Percentiles rank a stretch among this genome's conserved stretches.
These are phyloP conservation scores for Pelobates cultripes DNA, from an alignment of 2,797 vertebrate species.

Conservation along the genomic window DNA sequence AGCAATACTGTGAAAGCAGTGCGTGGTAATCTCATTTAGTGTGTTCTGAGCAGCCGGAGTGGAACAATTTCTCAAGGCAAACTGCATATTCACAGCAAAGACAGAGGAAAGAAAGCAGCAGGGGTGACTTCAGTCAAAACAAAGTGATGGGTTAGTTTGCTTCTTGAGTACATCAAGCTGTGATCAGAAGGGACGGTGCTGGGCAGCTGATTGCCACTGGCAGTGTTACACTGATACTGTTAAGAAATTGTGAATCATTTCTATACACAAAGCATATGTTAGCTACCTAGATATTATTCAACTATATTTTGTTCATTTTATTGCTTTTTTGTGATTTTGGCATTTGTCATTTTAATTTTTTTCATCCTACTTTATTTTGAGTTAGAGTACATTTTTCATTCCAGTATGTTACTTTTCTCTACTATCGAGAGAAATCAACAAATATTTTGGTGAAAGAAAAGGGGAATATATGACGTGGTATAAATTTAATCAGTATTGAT, in stretches of 20 bases:
- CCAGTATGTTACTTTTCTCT: too few relatives aligned
- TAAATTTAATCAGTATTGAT: too few relatives aligned
- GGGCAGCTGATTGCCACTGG: conserved; percentile 38
- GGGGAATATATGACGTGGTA: too few relatives aligned
- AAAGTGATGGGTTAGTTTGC: conserved; percentile 48
- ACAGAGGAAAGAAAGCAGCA: conserved; percentile 25
- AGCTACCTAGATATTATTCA: conserved; percentile 40
- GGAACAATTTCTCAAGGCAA: conserved; percentile 49
- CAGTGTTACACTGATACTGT: conserved; percentile 15
- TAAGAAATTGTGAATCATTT: conserved; percentile 54
- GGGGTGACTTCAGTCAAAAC: conserved; percentile 48
- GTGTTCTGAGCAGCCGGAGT: conserved; percentile 36
- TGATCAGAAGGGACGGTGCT: conserved; percentile 29
- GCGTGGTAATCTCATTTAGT: conserved; percentile 16
- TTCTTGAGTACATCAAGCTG: conserved; percentile 41
- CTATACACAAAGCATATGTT: conserved; percentile 58
- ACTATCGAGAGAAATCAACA: too few relatives aligned
- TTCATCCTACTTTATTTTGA: neutral
- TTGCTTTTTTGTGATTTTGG: conserved; percentile 1
- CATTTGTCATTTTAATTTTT: neutral
- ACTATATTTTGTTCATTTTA: conserved; percentile 32
- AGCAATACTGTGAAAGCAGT: conserved; percentile 27
- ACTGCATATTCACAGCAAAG: conserved; percentile 43
- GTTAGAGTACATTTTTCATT: too few relatives aligned
- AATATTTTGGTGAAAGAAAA: too few relatives aligned